Evolutionary conservation across 2,888 invertebrate species (phyloP).

Genomic region (Nemotelus nigrinus): DNA sequence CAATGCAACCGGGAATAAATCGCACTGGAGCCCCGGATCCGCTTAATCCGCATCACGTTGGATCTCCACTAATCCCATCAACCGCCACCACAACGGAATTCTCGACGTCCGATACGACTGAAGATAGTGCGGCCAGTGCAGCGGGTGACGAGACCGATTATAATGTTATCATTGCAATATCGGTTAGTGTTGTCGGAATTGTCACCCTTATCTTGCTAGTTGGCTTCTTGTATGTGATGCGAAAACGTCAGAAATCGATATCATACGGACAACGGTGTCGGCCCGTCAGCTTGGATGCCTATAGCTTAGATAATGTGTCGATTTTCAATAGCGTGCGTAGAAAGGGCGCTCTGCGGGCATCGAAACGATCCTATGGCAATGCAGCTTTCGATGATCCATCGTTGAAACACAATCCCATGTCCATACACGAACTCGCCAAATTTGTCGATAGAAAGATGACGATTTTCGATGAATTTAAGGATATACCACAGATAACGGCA

Average conservation of each 20-base stretch:
- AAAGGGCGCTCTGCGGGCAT: conserved; percentile 78
- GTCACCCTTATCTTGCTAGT: conserved; percentile 81
- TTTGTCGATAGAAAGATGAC: conserved; percentile 77
- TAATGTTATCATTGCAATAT: conserved; percentile 82
- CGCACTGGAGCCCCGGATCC: not conserved
- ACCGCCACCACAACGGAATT: conserved; percentile 46
- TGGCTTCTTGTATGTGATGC: conserved; percentile 79
- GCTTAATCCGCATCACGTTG: not conserved
- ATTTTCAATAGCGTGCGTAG: conserved; percentile 81
- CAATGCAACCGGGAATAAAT: conserved; percentile 10
- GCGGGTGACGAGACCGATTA: conserved; percentile 62
- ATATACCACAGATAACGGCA: conserved; percentile 81
- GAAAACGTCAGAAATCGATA: conserved; percentile 82
- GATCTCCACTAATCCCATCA: conserved; percentile 24
- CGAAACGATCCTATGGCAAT: conserved; percentile 89
- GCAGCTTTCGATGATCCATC: conserved; percentile 88
- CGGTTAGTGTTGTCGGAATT: conserved; percentile 82
- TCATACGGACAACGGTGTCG: conserved; percentile 88
- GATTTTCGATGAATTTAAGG: conserved; percentile 82
- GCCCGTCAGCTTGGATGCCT: conserved; percentile 87
- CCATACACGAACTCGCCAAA: conserved; percentile 79
- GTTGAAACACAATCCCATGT: conserved; percentile 77
- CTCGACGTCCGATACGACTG: conserved; percentile 50
- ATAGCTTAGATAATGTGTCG: conserved; percentile 89
- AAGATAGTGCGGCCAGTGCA: conserved; percentile 47